Evolutionary conservation across 1,140 invertebrate species (phyloP).

Genomic region (Euura saliciscinereae): DNA sequence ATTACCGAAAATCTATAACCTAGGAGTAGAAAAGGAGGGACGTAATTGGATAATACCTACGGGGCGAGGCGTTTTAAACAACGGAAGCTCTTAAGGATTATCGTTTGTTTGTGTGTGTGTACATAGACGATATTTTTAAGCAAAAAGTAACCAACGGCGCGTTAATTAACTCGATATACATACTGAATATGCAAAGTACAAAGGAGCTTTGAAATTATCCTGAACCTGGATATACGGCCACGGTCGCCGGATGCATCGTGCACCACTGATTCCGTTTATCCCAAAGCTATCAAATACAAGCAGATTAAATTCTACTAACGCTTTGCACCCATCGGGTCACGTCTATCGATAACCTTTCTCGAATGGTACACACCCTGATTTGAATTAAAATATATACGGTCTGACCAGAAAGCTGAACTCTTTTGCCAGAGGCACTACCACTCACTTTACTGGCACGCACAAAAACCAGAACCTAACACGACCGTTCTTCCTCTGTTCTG

Average conservation of each 20-base stretch:
- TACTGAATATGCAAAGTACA: background rate
- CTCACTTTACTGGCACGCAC: no score
- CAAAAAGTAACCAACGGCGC: background rate
- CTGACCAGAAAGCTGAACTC: no score
- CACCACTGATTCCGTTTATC: background rate
- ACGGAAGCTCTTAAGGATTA: background rate
- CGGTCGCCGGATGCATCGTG: background rate
- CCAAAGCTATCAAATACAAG: no score
- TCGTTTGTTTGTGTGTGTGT: background rate
- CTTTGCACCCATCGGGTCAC: no score
- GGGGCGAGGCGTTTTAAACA: background rate
- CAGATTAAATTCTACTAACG: no score
- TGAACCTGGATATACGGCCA: background rate
- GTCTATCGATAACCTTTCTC: no score
- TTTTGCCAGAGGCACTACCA: no score
- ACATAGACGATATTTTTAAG: background rate
- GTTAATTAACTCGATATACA: background rate
- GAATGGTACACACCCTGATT: no score
- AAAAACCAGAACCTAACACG: no score
- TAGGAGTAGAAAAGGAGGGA: background rate
- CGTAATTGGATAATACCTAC: background rate
- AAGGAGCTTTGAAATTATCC: background rate
- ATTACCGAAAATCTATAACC: background rate
- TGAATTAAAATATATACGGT: no score
- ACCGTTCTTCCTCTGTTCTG: no score